Base-by-base conservation (phyloP, 2,113 vertebrate genomes). In the Apus apus region DNA sequence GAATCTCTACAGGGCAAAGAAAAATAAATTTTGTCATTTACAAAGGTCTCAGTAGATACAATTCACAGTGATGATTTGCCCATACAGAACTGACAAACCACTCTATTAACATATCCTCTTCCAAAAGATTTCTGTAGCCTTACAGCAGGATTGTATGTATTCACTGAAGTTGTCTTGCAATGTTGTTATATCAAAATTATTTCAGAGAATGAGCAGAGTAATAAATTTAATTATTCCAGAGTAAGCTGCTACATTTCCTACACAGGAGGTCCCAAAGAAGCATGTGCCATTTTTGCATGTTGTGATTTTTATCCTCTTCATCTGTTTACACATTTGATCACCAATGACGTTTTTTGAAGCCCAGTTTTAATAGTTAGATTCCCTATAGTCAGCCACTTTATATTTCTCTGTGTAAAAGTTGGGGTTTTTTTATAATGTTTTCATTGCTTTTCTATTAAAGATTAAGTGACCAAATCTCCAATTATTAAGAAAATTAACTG, bases 221-320 rank as follows among this genome's bases (percentile, higher is more conserved):
- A 27, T 68, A 45, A 81, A 65, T 43, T 22, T 61, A 29, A 82
- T 66, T 84, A 90, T 78, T 87, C 74, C 27, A 46, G 15, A 79
- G 46, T 84, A 23, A 65, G 23, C 34, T 70, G 27, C 51, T 79
- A 43, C 7, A 34, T 84, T 75, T 21, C 32, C 16, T 56, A 30
- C 11, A 34, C 57, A 61, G 34, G 23, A 78, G 11, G 22, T 74
- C 45, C 51, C 19, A 70, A 45, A 51, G 61, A 58, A 53, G 19
- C 2, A 1, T 3, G 2, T 57, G 11, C 23, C 29, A 5, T 53
- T 68, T 83, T 30, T 50, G 13, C 15, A 13, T 6, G 0, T 58
- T 87, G 62, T 56, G 5, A 14, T 72, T 58, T 84, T 65, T 12
- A 9, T 66, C 87, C 13, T 93, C 9, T 68, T 45, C 54, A 4